A percentile compares a stretch with the other conserved stretches of the same genome.
These are phyloP conservation scores for Dicyema japonicum DNA, from an alignment of 1,140 invertebrate species.

Conservation along the genomic window DNA sequence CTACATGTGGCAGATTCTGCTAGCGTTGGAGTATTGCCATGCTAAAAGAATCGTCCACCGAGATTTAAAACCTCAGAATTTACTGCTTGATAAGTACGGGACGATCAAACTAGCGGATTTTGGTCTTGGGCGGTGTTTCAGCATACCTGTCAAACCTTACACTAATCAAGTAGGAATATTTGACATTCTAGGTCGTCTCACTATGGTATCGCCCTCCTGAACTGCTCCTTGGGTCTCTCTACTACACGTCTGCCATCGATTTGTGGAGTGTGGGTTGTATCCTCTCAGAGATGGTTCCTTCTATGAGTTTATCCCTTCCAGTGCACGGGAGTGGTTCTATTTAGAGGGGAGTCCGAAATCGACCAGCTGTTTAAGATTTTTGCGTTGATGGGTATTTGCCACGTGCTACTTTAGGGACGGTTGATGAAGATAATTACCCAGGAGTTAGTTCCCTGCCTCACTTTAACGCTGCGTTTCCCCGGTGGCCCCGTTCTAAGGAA, in stretches of 20 bases:
- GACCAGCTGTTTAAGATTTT: constrained; percentile 21
- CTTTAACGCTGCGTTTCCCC: constrained; percentile 18
- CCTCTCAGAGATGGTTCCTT: constrained; percentile 20
- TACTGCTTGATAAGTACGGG: constrained; percentile 59
- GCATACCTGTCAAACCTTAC: constrained; percentile 57
- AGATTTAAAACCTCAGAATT: constrained; percentile 88
- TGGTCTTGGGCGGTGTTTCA: constrained; percentile 69
- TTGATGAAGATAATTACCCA: constrained; percentile 17
- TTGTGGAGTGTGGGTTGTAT: constrained; percentile 84
- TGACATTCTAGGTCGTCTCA: constrained; percentile 47
- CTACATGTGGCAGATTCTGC: too few species aligned
- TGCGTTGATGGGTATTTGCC: too few species aligned
- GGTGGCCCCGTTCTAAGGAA: constrained; percentile 11
- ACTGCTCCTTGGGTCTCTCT: constrained; percentile 52
- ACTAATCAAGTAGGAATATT: constrained; percentile 50
- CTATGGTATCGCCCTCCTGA: constrained; percentile 84
- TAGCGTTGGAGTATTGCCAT: constrained; percentile 89
- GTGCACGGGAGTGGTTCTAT: constrained; percentile 25
- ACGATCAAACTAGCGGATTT: constrained; percentile 85
- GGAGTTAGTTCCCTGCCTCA: constrained; percentile 16
- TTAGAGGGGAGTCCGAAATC: constrained; percentile 22
- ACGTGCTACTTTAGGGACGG: constrained; percentile 19
- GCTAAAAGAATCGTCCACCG: constrained; percentile 59
- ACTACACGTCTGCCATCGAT: constrained; percentile 45
- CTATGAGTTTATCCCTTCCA: too few species aligned